Evolutionary conservation across 2,888 invertebrate species (phyloP), one percentile per base, ranked within the genome.

Genomic region (Micoletzkya japonica): DNA sequence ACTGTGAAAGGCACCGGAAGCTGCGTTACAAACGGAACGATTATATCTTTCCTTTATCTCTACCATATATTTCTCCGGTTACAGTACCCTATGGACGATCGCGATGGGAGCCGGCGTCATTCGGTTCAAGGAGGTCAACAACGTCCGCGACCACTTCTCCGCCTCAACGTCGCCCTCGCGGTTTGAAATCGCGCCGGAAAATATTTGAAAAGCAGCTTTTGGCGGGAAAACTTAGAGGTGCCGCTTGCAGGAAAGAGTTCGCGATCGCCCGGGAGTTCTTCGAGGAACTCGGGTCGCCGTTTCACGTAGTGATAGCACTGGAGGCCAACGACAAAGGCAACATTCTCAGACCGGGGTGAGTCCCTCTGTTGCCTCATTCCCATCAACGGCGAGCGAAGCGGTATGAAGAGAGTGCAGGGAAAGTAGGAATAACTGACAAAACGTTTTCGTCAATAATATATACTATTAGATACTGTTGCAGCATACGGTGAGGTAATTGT

Each of bases 301-400:
- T 84, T 61, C 84, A 84, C 64, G 82, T 85, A 3, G 82, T 84
- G 14, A 82, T 84, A 20, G 84, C 84, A 2, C 77, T 84, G 75
- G 73, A 79, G 71, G 80, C 84, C 1, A 74, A 76, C 1, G 84
- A 84, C 67, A 78, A 79, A 36, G 84, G 83, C n/a, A 80, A 74
- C 66, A 63, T 84, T 7, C 73, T 84, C 26, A 72, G 84, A 61
- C 81, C 81, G 14, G 78, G 75, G 81, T 82, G 63, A 70, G 79
- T 72, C 28, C 58, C 26, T 26, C 36, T 44, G 32, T 44, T 44
- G 10, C 10, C 10, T 44, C 10, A n/a, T n/a, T n/a, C n/a, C n/a
- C n/a, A n/a, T n/a, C n/a, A n/a, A n/a, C n/a, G n/a, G n/a, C n/a
- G n/a, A n/a, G n/a, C n/a, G n/a, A n/a, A n/a, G n/a, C n/a, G n/a